These are phyloP conservation scores for Ophioninae sp. DNA, from an alignment of 2,888 invertebrate genomes.

Conservation along the genomic window DNA sequence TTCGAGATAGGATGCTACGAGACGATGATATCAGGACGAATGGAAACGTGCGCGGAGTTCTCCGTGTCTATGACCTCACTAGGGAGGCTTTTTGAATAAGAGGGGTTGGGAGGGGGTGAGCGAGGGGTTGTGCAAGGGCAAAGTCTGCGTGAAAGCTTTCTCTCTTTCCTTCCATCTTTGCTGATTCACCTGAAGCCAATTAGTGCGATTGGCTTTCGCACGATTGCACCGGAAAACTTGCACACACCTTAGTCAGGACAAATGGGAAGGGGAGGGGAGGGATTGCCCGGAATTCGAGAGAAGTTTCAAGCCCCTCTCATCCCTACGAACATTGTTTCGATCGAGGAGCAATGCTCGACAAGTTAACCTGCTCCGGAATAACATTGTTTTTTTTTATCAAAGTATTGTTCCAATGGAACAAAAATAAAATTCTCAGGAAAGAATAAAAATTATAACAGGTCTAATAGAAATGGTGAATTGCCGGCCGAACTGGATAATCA, in stretches of 20 bases:
- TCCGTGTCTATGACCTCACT: constrained; percentile 60
- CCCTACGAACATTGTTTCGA: constrained; percentile 39
- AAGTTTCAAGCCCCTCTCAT: constrained; percentile 25
- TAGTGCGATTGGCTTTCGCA: constrained; percentile 68
- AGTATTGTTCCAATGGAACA: not conserved
- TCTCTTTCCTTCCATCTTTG: constrained; percentile 36
- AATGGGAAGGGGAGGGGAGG: constrained; percentile 1
- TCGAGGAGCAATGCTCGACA: not conserved
- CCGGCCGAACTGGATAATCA: not conserved
- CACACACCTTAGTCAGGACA: constrained; percentile 41
- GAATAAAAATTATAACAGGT: not conserved
- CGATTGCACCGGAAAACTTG: constrained; percentile 68
- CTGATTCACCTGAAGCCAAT: constrained; percentile 69
- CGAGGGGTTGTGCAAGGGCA: constrained; percentile 44
- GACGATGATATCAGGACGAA: constrained; percentile 35
- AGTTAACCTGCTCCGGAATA: not conserved
- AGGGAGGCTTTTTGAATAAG: constrained; percentile 57
- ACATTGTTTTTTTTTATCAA: not conserved
- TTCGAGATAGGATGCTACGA: not conserved
- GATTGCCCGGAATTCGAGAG: constrained; percentile 45
- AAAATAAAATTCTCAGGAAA: not conserved
- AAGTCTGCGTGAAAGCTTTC: constrained; percentile 45
- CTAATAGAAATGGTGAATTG: not conserved
- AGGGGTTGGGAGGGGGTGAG: constrained; percentile 29
- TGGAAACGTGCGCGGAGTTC: constrained; percentile 37